Base-by-base conservation (phyloP, 2,888 invertebrate species). In the Boloria euphrosyne region DNA sequence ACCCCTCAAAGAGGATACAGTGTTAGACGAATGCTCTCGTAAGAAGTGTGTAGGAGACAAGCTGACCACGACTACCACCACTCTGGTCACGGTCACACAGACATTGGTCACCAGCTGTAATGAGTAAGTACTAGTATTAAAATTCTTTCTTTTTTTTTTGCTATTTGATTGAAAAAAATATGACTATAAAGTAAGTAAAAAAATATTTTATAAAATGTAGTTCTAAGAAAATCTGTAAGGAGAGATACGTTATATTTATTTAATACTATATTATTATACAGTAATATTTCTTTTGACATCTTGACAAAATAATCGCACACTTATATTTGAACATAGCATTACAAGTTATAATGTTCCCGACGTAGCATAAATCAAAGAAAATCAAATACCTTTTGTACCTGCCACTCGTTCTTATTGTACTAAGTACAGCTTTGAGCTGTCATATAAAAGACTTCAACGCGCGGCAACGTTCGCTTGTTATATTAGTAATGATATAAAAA, bases 61-160 rank as follows among this genome's bases (percentile, higher is more conserved):
- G 73, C 76, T 90, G 71, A 89, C 90, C 10, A 89, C 90, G 13
- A 90, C 88, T 16, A 91, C 89, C 6, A 90, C 88, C 3, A 92
- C 91, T 27, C 73, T 90, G 76, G 91, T 91, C 66, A 92, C 91
- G 3, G 91, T 92, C 58, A 85, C 87, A 62, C 92, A 92, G 77
- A 91, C 89, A 0, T 84, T 87, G n/a, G 82, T 84, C 50, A 90
- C 91, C 54, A 86, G 86, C 59, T 93, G 92, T 69, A 93, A 93
- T 81, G 93, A 92, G 93, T 93, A 75, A 93, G 93, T 93, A 83
- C 16, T 53, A 38, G 22, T 53, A 16, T n/a, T 0, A 47, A 13
- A 44, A 50, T 3, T 18, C 17, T 18, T 18, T 50, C 13, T 46
- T 31, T 17, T 31, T 6, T n/a, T 10, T 13, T 44, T 14, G 13